Evolutionary conservation across 2,888 invertebrate genomes (phyloP), one percentile per base, ranked within the genome.

Genomic region (Hemithea aestivaria): DNA sequence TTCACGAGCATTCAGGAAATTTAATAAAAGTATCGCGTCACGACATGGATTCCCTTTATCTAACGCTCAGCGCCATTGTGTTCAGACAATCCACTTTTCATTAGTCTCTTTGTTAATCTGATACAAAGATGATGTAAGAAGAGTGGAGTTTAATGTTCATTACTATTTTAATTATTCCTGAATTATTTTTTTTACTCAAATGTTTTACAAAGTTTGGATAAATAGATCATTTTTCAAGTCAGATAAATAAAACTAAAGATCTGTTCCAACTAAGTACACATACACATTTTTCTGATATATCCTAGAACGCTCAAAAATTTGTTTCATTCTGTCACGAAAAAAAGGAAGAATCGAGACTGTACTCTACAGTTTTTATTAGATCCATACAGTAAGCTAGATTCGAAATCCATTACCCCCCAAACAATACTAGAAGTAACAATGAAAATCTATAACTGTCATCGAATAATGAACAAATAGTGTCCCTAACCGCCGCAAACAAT

Each of bases 401-500:
- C 27, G 27, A 47, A 45, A 31, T 23, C 35, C 35, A 53, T 51
- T 48, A 42, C 39, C 37, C 39, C 37, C 33, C 37, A 50, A 50
- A 63, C 57, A 55, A 57, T 45, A 42, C 27, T 16, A 16, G 27
- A 35, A 24, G 42, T 41, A 48, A 68, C 68, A 73, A 73, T 71
- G 33, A 62, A 68, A 73, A 73, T 66, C 65, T 72, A 66, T 79
- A 78, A 83, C 72, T 76, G 75, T 76, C 79, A 71, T 73, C 70
- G 66, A 75, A 83, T 83, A 79, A 80, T 70, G 70, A 71, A 73
- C 72, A 68, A 74, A 84, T 82, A 64, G 73, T 70, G 60, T 70
- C 75, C 73, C 75, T 73, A 81, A 81, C 78, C 73, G 74, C 77
- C 81, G 71, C 81, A 81, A 80, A 82, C 78, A 76, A 36, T 72